Base-by-base conservation (phyloP, 2,113 vertebrate genomes). In the Alectura lathami region DNA sequence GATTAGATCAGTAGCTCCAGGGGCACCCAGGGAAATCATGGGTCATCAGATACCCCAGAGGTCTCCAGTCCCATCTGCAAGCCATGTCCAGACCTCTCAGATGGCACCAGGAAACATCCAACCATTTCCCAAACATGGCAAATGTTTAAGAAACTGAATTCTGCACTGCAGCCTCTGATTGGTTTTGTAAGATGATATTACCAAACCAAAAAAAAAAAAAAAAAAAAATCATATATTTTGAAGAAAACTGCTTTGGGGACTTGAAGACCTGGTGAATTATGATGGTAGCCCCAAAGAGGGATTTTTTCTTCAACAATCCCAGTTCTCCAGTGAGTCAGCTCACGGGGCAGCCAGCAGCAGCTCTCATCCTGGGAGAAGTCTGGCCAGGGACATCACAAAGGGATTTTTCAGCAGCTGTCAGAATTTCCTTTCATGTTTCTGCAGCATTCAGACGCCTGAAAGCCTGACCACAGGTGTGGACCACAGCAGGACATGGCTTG, bases 331-430 rank as follows among this genome's bases (percentile, higher is more conserved):
- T 3, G 62, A 78, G 27, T 50, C 34, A 69, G 45, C 62, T 43
- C 6, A 2, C 42, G 78, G 32, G 40, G 47, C n/a, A 51, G n/a
- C 63, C 57, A 12, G 47, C 47, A 82, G 66, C 45, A 79, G 20
- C 60, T 51, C 83, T 47, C 12, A 3, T 15, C 40, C 47, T 3
- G 36, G 87, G 53, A 47, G 29, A 74, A 56, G 29, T n/a, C 74
- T 59, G 6, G 51, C 32, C 20, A n/a, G 67, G 40, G 87, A 30
- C n/a, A 2, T 40, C 80, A 95, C n/a, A 77, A 78, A 89, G 56
- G 59, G 36, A 14, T 86, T 79, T 94, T 83, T 86, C 94, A 95
- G 63, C 93, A 83, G 80, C 88, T 93, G 93, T 64, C 75, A 88
- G 3, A 72, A 26, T 83, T 90, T 68, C 23, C 26, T 86, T 93